phyloP scores from a whole-genome alignment of 1,140 invertebrate genomes.

The Ephestia elutella region DNA sequence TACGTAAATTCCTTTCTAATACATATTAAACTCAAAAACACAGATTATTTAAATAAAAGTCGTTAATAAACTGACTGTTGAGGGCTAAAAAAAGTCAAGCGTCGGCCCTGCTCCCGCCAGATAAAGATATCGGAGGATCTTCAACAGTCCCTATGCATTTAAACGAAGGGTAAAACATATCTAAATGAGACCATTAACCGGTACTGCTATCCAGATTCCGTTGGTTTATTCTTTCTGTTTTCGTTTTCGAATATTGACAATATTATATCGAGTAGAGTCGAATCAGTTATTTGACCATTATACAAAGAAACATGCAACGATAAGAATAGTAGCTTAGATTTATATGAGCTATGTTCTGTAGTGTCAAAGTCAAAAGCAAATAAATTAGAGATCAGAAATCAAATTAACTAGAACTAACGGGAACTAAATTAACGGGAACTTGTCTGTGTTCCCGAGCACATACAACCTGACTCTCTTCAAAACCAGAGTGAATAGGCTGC shows the following conservation, averaged over 20 bases:
- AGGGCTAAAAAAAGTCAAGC: neutral
- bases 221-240: neutral
- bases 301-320: neutral
- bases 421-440: too few relatives aligned
- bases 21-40: neutral
- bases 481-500: too few relatives aligned
- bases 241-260: neutral
- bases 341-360: too few relatives aligned
- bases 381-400: too few relatives aligned
- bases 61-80: neutral
- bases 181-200: slow-evolving; percentile 4
- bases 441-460: too few relatives aligned
- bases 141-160: neutral
- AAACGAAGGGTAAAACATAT: neutral
- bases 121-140: slow-evolving; percentile 3
- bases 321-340: too few relatives aligned
- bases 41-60: neutral
- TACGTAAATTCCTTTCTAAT: too few relatives aligned
- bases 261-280: too few relatives aligned
- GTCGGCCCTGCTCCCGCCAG: neutral
- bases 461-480: too few relatives aligned
- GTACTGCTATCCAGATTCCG: neutral
- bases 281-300: neutral
- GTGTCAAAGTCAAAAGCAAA: too few relatives aligned
- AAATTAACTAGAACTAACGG: too few relatives aligned